A percentile compares a stretch with the other conserved stretches of the same genome.
Evolutionary conservation across 2,113 vertebrate species (phyloP).

Genomic region (Scortum barcoo): DNA sequence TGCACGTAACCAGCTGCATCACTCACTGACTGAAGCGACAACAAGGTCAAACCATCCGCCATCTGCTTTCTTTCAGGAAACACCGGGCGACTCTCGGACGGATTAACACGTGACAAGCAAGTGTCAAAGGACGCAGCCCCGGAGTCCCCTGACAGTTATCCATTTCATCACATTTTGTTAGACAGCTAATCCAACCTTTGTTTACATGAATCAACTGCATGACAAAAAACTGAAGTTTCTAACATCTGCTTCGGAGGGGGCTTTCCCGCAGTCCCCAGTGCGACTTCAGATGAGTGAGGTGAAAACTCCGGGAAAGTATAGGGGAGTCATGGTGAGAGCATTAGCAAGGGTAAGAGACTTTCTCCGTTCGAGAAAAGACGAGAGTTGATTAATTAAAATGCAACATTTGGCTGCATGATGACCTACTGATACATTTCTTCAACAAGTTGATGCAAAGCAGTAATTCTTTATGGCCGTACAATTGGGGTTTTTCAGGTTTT

Average conservation of each 20-base stretch:
- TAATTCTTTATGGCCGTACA: background rate
- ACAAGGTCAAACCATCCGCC: slow-evolving; percentile 51
- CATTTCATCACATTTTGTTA: slow-evolving; percentile 31
- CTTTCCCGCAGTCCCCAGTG: slow-evolving; percentile 7
- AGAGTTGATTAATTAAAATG: background rate
- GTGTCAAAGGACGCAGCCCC: slow-evolving; percentile 19
- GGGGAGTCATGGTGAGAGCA: background rate
- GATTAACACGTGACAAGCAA: slow-evolving; percentile 48
- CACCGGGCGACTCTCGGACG: slow-evolving; percentile 10
- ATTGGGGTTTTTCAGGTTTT: background rate
- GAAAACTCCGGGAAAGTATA: background rate
- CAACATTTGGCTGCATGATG: background rate
- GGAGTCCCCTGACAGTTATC: slow-evolving; percentile 32
- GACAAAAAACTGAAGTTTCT: background rate
- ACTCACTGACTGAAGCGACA: slow-evolving; percentile 27
- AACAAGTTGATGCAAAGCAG: background rate
- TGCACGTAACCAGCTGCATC: slow-evolving; percentile 33
- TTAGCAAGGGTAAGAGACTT: fast-evolving
- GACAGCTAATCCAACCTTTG: slow-evolving; percentile 37
- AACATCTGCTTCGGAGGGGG: slow-evolving; percentile 38
- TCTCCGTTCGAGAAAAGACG: background rate
- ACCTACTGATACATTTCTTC: background rate
- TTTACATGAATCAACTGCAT: slow-evolving; percentile 25
- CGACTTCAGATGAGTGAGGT: background rate
- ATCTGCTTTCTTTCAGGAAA: slow-evolving; percentile 65